These are phyloP conservation scores for Lepidurus apus DNA, from an alignment of 1,140 invertebrate species.

Conservation along the genomic window DNA sequence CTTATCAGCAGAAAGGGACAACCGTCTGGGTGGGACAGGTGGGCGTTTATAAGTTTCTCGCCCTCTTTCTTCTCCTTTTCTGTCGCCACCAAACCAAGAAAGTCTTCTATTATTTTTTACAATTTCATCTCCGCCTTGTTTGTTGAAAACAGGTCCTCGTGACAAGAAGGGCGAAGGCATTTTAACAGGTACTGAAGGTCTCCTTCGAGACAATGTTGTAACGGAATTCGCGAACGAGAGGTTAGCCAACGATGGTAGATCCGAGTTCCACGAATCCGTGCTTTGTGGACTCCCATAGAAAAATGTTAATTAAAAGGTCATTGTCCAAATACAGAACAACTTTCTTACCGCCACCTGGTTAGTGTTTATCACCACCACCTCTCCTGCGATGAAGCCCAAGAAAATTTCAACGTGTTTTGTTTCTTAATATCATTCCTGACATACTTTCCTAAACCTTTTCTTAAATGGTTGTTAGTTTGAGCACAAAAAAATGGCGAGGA, in stretches of 20 bases:
- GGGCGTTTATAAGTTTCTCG: neutral
- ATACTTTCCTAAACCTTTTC: neutral
- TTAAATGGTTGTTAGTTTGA: neutral
- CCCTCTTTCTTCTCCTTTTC: neutral
- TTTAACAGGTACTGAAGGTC: neutral
- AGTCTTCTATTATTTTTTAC: neutral
- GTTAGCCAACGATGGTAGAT: neutral
- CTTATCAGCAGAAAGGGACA: constrained; percentile 1
- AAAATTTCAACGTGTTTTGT: neutral
- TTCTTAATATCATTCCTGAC: neutral
- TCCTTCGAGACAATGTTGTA: neutral
- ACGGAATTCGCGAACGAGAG: neutral
- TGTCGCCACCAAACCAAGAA: neutral
- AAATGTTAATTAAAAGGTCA: neutral
- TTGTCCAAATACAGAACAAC: neutral
- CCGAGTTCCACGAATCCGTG: neutral
- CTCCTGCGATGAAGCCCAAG: neutral
- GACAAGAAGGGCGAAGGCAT: neutral
- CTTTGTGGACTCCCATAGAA: neutral
- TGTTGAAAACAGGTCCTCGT: neutral
- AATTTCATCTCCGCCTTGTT: neutral
- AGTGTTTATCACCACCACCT: neutral
- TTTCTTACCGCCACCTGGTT: neutral
- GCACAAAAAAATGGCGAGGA: neutral
- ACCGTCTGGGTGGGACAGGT: neutral